Evolutionary conservation across 1,140 invertebrate species (phyloP), one percentile per base, ranked within the genome.

Genomic region (Manduca sexta): DNA sequence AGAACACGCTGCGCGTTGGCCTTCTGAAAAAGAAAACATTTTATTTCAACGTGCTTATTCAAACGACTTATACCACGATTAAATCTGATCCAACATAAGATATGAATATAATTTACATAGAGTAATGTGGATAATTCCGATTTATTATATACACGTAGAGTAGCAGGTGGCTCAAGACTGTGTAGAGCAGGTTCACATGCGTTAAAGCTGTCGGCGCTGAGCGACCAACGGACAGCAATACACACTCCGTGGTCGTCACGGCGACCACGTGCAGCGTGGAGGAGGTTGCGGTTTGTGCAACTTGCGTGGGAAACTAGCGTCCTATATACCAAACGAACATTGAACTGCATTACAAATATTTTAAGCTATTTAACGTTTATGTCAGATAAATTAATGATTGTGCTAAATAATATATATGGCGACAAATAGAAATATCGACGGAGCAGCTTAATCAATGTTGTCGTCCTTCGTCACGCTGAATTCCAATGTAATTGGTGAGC

Each of bases 1-100:
- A 30, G 73, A 72, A 49, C 81, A 84, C 48, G 79, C 64, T 18
- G 71, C 72, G 31, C 77, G 72, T 33, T 72, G 56, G 7, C 78
- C 79, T 56, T 71, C 81, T 84, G 69, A 11, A 77, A 77, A 29
- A 31, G n/a, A 31, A 43, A 43, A 30, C 14, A 15, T 26, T 26
- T 5, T 26, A 26, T 26, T 26, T 26, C 8, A 26, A 26, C 21
- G 21, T 26, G 21, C 21, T 26, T 26, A 26, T 26, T 26, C 21
- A 26, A 26, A 26, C 21, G 21, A 1, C 21, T 0, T 26, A 5
- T 10, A 30, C 15, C 16, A 40, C 5, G 14, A 35, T 6, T 40
- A 18, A 40, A 40, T 18, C 17, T 13, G 2, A 40, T 12, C 14
- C 11, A 17, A 40, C 8, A 26, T 26, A 5, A 26, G 21, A 35